A percentile compares a stretch with the other conserved stretches of the same genome.
These are phyloP conservation scores for Saimiri boliviensis DNA, from an alignment of 2,113 vertebrate genomes.

Conservation along the genomic window DNA sequence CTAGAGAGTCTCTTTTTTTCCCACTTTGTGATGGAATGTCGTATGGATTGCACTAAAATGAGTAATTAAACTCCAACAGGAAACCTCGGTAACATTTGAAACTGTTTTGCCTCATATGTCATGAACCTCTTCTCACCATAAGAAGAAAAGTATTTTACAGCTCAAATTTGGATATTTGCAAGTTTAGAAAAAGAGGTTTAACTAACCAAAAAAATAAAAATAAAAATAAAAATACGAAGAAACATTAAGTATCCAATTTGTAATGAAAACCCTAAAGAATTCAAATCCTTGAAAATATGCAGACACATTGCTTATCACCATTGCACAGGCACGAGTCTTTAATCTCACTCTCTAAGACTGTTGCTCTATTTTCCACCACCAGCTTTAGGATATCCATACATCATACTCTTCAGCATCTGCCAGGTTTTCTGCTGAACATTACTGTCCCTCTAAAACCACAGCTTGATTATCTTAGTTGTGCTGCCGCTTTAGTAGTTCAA, in stretches of 20 bases:
- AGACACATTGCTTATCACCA: background rate
- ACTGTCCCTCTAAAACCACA: background rate
- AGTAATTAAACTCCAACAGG: constrained; percentile 15
- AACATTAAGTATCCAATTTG: background rate
- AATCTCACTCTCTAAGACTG: background rate
- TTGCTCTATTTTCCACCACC: background rate
- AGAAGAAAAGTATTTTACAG: background rate
- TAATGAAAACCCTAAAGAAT: background rate
- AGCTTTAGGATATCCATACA: background rate
- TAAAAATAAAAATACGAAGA: background rate
- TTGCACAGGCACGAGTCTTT: background rate
- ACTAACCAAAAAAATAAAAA: background rate
- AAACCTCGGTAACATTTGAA: constrained; percentile 15
- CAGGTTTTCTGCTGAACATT: constrained; percentile 30
- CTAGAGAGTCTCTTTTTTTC: background rate
- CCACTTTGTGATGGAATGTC: background rate
- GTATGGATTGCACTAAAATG: background rate
- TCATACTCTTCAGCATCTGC: constrained; percentile 1
- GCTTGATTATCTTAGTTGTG: background rate
- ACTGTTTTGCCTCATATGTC: background rate
- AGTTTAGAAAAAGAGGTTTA: background rate
- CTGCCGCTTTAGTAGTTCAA: background rate
- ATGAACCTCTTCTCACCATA: background rate
- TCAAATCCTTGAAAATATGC: constrained; percentile 8
- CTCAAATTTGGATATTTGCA: background rate